These are phyloP conservation scores for Apodemia zela DNA, from an alignment of 2,888 invertebrate species.

Conservation along the genomic window DNA sequence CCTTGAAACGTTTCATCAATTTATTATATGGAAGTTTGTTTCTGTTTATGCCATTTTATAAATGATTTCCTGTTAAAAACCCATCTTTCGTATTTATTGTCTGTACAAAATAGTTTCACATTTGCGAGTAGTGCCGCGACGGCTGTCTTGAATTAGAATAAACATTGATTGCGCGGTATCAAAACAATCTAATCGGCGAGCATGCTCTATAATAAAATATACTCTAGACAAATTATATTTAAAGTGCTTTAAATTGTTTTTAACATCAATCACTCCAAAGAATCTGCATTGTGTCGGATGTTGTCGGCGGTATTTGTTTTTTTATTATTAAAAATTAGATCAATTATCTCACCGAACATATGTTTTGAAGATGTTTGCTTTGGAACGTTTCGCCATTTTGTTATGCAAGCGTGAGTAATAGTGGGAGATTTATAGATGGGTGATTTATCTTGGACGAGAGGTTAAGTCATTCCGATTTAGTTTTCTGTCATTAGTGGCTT, in stretches of 20 bases:
- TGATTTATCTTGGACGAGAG: background rate
- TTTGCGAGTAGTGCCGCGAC: too few relatives aligned
- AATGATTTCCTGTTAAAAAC: too few relatives aligned
- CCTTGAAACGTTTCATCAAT: background rate
- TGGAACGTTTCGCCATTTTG: background rate
- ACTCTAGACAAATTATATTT: background rate
- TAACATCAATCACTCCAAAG: slow-evolving; percentile 3
- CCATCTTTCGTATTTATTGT: too few relatives aligned
- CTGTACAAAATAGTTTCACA: too few relatives aligned
- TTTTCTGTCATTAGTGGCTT: slow-evolving; percentile 2
- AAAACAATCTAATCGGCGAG: background rate
- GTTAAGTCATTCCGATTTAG: background rate
- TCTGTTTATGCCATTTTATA: too few relatives aligned
- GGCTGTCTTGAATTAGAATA: too few relatives aligned
- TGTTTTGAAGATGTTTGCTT: slow-evolving; percentile 4
- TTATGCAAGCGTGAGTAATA: slow-evolving; percentile 3
- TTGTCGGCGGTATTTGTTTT: slow-evolving; percentile 10
- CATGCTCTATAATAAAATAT: background rate
- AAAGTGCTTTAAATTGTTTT: slow-evolving; percentile 5
- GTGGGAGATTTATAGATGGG: background rate
- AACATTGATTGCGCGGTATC: too few relatives aligned
- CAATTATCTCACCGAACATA: background rate
- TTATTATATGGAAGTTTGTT: background rate
- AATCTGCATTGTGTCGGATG: slow-evolving; percentile 13
- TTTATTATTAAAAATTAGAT: slow-evolving; percentile 5